Evolutionary conservation across 2,888 invertebrate species (phyloP), one percentile per base, ranked within the genome.

Genomic region (Heteromurus nitidus): DNA sequence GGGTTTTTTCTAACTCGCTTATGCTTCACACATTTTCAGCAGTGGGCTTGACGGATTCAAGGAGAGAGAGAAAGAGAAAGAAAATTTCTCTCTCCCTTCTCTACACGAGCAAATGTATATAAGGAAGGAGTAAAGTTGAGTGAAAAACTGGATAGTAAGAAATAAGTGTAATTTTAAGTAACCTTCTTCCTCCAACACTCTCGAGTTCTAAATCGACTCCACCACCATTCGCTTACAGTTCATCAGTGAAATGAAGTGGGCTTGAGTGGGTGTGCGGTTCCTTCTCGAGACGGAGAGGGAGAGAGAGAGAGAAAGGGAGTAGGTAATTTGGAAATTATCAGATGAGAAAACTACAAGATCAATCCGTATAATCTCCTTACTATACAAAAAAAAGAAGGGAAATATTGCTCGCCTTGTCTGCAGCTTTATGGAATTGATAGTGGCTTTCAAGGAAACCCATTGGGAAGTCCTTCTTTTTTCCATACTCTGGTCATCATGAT

Each of bases 181-280:
- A 53, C 73, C 62, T 74, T 74, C 50, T 28, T 36, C 36, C 11
- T 74, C n/a, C 31, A 74, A 64, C 53, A 64, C 22, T 74, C 64
- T 55, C 24, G 26, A 55, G 24, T n/a, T n/a, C 58, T 64, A 73
- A 73, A 73, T 73, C 47, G 64, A 73, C 64, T 64, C 42, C 47
- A 44, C 36, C n/a, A n/a, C n/a, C n/a, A n/a, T n/a, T n/a, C n/a
- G n/a, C n/a, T n/a, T n/a, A n/a, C 60, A 60, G 20, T 60, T 42
- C 42, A 18, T 9, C 58, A 24, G 28, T 16, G 3, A 3, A n/a
- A n/a, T 13, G n/a, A 47, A 47, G 47, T 47, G 11, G 47, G 47
- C 47, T 47, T 47, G 11, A 44, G 24, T 65, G 20, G 20, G 26
- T 47, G 44, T 72, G 22, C 13, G 16, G 20, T 26, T 18, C 28